Evolutionary conservation across 2,888 invertebrate species (phyloP), one percentile per base, ranked within the genome.

Genomic region (Psylliodes chrysocephalus): DNA sequence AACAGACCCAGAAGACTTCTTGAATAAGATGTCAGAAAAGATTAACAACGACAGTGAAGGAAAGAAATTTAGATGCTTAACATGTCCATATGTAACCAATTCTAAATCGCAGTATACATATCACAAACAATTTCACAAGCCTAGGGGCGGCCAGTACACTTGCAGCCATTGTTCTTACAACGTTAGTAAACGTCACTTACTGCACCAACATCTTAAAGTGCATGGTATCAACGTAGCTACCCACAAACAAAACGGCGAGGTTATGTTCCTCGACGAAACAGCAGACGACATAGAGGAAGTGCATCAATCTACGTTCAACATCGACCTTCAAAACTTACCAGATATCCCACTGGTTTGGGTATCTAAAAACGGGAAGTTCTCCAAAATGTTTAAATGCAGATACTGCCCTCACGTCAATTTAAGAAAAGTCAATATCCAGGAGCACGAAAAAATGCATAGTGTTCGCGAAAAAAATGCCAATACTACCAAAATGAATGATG

Each of bases 81-180:
- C 89, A 59, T 95, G 95, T 80, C 94, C 95, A 0, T 94, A 93
- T 78, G 91, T 91, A 70, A 92, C 92, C 35, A 93, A 93, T 78
- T 92, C 92, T 79, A 93, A 92, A 80, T 92, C 92, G 19, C 94
- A 94, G 80, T 93, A 89, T 81, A 87, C 91, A 78, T 93, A 94
- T 78, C 95, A 95, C 77, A 92, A 92, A 77, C 93, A 94, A 77
- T 91, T 94, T 78, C 95, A 95, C 78, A 85, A 90, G 35, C 89
- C 90, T 0, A 86, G 89, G 55, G 88, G 89, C 44, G 89, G 90
- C 0, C 89, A 89, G n/a, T 92, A 91, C 81, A 92, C 92, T 79
- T 95, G 95, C 78, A 88, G 87, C 17, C 85, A 89, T 72, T 95
- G 95, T 80, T 90, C 90, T 69, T 94, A 93, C 78, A 92, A 92